phyloP scores from a whole-genome alignment of 1,140 invertebrate genomes.

The Apolygus lucorum region DNA sequence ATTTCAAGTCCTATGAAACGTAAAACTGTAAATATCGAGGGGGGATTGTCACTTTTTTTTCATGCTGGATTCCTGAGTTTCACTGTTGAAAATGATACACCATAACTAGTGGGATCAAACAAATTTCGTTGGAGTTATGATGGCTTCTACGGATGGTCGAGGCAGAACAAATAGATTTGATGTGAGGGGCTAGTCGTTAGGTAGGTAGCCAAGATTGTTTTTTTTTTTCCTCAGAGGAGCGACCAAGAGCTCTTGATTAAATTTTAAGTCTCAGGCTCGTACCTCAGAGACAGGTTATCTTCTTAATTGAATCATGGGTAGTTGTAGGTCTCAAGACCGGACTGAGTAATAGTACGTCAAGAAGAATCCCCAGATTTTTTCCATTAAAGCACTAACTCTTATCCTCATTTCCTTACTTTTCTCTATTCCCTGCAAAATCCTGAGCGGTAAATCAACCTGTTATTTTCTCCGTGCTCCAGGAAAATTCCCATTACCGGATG shows the following conservation, averaged over 20 bases:
- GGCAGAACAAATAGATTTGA: too few relatives aligned
- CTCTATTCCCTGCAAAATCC: neutral
- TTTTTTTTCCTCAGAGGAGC: too few relatives aligned
- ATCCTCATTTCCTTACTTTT: neutral
- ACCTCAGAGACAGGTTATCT: neutral
- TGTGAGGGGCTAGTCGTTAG: too few relatives aligned
- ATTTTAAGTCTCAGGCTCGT: neutral
- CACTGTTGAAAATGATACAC: too few relatives aligned
- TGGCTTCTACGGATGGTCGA: too few relatives aligned
- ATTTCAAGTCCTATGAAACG: too few relatives aligned
- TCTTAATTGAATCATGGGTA: neutral
- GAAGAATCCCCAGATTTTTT: neutral
- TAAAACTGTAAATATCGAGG: too few relatives aligned
- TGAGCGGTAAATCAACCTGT: neutral
- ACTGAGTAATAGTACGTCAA: neutral
- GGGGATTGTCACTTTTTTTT: too few relatives aligned
- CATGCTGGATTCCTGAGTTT: too few relatives aligned
- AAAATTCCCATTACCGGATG: neutral
- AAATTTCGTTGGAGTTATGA: too few relatives aligned
- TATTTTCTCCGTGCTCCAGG: neutral
- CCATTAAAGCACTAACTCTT: neutral
- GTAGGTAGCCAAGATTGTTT: too few relatives aligned
- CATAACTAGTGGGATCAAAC: too few relatives aligned
- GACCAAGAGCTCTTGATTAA: neutral
- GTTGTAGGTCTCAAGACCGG: neutral